phyloP scores from a whole-genome alignment of 2,113 vertebrate species.

The Paradoxurus hermaphroditus region DNA sequence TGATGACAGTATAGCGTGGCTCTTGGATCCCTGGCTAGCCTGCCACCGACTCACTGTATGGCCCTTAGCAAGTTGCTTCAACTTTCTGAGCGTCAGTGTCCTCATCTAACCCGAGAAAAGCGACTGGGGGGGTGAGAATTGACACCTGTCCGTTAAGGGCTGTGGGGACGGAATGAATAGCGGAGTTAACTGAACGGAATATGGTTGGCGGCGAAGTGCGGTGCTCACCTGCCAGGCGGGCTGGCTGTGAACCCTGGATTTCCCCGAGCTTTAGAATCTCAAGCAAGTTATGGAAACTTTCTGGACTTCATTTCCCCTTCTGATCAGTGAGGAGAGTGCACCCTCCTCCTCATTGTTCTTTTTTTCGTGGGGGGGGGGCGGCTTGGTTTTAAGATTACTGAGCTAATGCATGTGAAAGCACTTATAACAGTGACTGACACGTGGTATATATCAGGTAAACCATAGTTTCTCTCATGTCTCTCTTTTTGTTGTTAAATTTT shows the following conservation, averaged over 20 bases:
- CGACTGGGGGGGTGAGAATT: background rate
- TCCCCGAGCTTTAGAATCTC: background rate
- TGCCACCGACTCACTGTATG: background rate
- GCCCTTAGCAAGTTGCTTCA: background rate
- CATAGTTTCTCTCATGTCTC: background rate
- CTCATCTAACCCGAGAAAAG: background rate
- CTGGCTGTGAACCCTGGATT: background rate
- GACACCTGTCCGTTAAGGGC: background rate
- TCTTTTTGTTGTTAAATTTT: no score
- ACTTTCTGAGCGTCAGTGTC: background rate
- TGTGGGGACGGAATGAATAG: background rate
- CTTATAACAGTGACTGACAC: background rate
- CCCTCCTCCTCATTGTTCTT: background rate
- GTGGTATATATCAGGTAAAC: background rate
- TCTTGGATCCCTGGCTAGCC: background rate
- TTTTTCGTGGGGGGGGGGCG: background rate
- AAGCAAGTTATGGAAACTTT: no score
- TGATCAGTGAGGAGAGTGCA: no score
- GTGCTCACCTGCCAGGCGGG: background rate
- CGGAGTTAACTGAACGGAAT: rapidly evolving
- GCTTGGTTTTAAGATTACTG: background rate
- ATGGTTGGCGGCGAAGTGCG: background rate
- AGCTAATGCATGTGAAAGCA: background rate
- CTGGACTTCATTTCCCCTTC: background rate
- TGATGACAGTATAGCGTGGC: background rate